A percentile compares a stretch with the other conserved stretches of the same genome.
These are phyloP conservation scores for Diplogasteroides magnus DNA, from an alignment of 1,140 invertebrate genomes.

Conservation along the genomic window DNA sequence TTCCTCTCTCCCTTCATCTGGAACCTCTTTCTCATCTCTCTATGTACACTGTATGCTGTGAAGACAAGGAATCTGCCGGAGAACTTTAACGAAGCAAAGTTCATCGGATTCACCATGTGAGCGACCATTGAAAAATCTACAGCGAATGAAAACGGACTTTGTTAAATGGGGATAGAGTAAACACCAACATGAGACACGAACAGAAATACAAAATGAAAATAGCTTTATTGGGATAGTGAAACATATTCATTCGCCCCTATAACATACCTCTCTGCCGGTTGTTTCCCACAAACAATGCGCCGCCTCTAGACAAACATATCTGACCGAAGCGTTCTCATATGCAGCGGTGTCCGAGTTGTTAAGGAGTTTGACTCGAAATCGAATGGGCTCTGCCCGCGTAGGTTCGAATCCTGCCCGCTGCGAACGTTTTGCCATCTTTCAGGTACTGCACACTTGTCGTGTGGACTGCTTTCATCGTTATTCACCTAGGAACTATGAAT, in stretches of 20 bases:
- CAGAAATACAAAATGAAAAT: too few species aligned
- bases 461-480: slow-evolving; percentile 79
- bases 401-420: slow-evolving; percentile 35
- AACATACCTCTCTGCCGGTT: too few species aligned
- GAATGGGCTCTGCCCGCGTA: slow-evolving; percentile 39
- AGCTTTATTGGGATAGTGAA: too few species aligned
- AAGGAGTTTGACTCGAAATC: slow-evolving; percentile 40
- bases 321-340: not conserved
- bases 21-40: slow-evolving; percentile 70
- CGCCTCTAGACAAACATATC: too few species aligned
- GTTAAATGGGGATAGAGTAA: too few species aligned
- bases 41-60: slow-evolving; percentile 77
- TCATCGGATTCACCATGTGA: slow-evolving; percentile 69
- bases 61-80: slow-evolving; percentile 80
- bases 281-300: too few species aligned
- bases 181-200: too few species aligned
- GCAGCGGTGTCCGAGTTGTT: slow-evolving; percentile 33
- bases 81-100: slow-evolving; percentile 80
- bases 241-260: too few species aligned
- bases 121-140: slow-evolving; percentile 1
- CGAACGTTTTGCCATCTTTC: slow-evolving; percentile 43
- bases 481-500: slow-evolving; percentile 73
- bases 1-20: slow-evolving; percentile 73
- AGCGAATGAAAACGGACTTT: too few species aligned
- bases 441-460: slow-evolving; percentile 84